Conservation (phyloP, 1,140 invertebrate species). For the Phthorimaea operculella region DNA sequence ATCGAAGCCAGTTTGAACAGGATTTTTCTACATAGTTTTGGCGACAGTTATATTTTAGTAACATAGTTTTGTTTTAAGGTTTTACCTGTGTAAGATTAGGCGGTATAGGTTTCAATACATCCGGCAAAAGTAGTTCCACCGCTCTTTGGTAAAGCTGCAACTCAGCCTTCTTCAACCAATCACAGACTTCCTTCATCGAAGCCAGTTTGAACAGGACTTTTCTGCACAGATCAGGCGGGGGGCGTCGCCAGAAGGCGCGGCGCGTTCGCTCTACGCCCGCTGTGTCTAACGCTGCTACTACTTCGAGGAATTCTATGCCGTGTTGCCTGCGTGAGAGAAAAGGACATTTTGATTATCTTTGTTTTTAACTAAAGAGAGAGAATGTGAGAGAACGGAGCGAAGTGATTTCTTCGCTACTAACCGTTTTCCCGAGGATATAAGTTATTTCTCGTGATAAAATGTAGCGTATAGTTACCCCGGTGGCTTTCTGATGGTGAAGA, state of each 20-base stretch:
- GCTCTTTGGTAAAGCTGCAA: conserved; percentile 96
- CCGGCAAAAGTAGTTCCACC: conserved; percentile 95
- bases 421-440: no score
- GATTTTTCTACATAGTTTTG: conserved; percentile 26
- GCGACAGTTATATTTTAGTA: no score
- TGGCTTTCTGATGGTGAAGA: no score
- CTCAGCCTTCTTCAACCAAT: conserved; percentile 81
- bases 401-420: no score
- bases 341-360: no score
- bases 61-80: no score
- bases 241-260: conserved; percentile 91
- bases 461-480: no score
- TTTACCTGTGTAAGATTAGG: conserved; percentile 89
- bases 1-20: conserved; percentile 28
- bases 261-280: conserved; percentile 89
- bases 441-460: no score
- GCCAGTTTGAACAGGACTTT: conserved; percentile 29
- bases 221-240: conserved; percentile 23
- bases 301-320: conserved; percentile 92
- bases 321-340: conserved; percentile 85
- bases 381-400: no score
- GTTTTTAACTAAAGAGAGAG: neutral
- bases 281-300: conserved; percentile 93
- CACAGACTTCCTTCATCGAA: conserved; percentile 32
- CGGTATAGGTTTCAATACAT: conserved; percentile 94